Evolutionary conservation across 2,888 invertebrate species (phyloP).

Genomic region (Iphiclides podalirius): DNA sequence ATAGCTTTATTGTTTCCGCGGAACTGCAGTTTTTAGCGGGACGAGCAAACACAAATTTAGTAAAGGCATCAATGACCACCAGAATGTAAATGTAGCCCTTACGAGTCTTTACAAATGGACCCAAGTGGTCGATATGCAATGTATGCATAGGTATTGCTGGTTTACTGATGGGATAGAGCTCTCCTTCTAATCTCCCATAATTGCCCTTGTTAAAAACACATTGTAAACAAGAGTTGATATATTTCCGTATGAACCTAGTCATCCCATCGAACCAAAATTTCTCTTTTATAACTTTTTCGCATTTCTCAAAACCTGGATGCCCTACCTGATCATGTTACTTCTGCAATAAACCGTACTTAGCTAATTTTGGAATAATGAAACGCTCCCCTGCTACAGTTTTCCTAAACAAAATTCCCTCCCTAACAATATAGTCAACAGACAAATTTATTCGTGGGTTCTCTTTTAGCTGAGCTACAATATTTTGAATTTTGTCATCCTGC

Average conservation of each 20-base stretch:
- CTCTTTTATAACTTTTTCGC: slow-evolving; percentile 36
- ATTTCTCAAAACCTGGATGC: slow-evolving; percentile 44
- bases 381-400: slow-evolving; percentile 4
- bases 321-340: slow-evolving; percentile 45
- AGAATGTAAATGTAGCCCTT: slow-evolving; percentile 18
- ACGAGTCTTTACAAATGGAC: slow-evolving; percentile 23
- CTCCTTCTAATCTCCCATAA: slow-evolving; percentile 25
- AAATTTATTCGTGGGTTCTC: slow-evolving; percentile 1
- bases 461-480: neutral
- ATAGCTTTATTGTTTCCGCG: slow-evolving; percentile 1
- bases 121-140: slow-evolving; percentile 23
- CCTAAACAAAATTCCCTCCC: no score
- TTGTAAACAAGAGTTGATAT: slow-evolving; percentile 34
- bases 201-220: slow-evolving; percentile 21
- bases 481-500: slow-evolving; percentile 7
- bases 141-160: slow-evolving; percentile 20
- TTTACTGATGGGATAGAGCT: slow-evolving; percentile 26
- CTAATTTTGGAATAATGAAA: slow-evolving; percentile 22
- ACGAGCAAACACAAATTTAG: slow-evolving; percentile 20
- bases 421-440: slow-evolving; percentile 2
- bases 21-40: slow-evolving; percentile 15
- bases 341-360: slow-evolving; percentile 20
- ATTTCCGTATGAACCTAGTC: slow-evolving; percentile 43
- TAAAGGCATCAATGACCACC: no score
- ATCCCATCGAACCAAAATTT: slow-evolving; percentile 52